Evolutionary conservation across 2,888 invertebrate genomes (phyloP).

Genomic region (Rhaphigaster nebulosa): DNA sequence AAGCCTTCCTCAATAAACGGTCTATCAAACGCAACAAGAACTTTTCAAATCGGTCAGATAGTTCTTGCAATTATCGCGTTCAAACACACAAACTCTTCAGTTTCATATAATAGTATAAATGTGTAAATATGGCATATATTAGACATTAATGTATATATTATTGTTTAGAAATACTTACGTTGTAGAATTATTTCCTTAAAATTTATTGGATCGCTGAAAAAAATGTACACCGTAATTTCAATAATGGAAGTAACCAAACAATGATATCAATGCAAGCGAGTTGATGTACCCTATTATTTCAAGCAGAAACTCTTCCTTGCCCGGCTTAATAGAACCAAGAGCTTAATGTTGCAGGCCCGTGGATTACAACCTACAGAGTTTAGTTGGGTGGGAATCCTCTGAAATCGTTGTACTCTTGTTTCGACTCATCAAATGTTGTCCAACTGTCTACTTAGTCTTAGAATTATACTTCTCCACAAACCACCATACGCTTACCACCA

Average conservation of each 20-base stretch:
- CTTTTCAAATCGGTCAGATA: no score
- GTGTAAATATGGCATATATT: no score
- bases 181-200: neutral
- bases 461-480: neutral
- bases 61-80: no score
- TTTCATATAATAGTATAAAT: no score
- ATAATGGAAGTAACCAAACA: neutral
- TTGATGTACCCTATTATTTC: neutral
- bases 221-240: no score
- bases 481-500: no score
- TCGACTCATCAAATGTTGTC: neutral
- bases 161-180: no score
- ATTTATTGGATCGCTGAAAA: neutral
- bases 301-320: neutral
- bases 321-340: neutral
- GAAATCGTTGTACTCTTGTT: neutral
- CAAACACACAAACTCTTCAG: no score
- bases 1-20: no score
- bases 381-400: neutral
- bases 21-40: no score
- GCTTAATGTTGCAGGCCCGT: neutral
- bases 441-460: neutral
- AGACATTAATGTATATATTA: no score
- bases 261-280: neutral
- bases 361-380: slow-evolving; percentile 23